phyloP scores from a whole-genome alignment of 2,113 vertebrate genomes.

The Cryptotis parvus region DNA sequence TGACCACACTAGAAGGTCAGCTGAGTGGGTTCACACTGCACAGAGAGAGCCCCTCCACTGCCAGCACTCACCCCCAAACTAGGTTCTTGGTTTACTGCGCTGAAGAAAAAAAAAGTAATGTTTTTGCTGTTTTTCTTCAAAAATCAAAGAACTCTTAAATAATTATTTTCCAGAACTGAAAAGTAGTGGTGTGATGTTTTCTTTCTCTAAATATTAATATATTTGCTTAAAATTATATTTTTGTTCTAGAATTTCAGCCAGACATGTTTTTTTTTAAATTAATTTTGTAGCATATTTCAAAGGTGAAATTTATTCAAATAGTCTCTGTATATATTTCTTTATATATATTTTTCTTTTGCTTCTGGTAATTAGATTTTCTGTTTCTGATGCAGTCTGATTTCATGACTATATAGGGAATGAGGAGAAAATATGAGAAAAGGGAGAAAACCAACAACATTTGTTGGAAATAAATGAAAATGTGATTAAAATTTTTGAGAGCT shows the following conservation, averaged over 20 bases:
- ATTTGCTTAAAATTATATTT: conserved; percentile 35
- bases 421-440: conserved; percentile 21
- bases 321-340: not conserved
- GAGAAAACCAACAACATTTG: conserved; percentile 31
- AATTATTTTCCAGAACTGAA: conserved; percentile 24
- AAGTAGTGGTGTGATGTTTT: not conserved
- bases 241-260: conserved; percentile 34
- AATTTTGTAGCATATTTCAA: conserved; percentile 39
- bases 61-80: too few species aligned
- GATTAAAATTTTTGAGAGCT: conserved; percentile 32
- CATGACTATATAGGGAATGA: not conserved
- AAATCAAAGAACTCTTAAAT: not conserved
- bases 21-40: too few species aligned
- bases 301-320: conserved; percentile 33
- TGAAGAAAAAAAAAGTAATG: too few species aligned
- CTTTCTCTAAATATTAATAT: conserved; percentile 22
- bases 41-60: too few species aligned
- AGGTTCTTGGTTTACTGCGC: too few species aligned
- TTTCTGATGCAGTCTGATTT: conserved; percentile 32
- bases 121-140: too few species aligned
- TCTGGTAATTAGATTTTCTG: conserved; percentile 45
- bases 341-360: not conserved
- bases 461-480: conserved; percentile 59
- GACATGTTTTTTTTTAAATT: not conserved
- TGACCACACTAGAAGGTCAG: too few species aligned